phyloP scores from a whole-genome alignment of 2,888 invertebrate species.

The Cepaea hortensis region DNA sequence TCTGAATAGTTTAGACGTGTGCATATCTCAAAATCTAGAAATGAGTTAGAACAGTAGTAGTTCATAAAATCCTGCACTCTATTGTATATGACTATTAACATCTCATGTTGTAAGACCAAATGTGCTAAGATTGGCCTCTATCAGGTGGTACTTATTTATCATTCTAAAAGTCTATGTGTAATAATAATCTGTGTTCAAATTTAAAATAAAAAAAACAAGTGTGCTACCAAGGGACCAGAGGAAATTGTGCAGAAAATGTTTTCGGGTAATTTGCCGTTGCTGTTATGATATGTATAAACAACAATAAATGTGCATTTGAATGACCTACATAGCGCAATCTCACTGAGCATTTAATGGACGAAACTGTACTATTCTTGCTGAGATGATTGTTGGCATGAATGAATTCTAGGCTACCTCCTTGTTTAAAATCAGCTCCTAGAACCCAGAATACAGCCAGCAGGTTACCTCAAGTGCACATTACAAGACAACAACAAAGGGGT shows the following conservation, averaged over 20 bases:
- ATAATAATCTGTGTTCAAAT: not conserved
- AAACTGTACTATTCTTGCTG: too few species aligned
- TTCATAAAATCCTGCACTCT: not conserved
- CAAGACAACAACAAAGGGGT: too few species aligned
- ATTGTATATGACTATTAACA: not conserved
- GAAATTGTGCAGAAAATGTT: conserved; percentile 39
- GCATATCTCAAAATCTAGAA: too few species aligned
- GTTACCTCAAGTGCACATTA: too few species aligned
- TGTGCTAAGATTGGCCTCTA: too few species aligned
- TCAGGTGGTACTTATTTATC: too few species aligned
- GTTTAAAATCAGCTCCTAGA: too few species aligned
- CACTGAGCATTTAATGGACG: too few species aligned
- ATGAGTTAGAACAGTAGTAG: too few species aligned
- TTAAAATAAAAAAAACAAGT: conserved; percentile 5
- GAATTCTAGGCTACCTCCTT: not conserved
- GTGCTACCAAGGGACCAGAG: not conserved
- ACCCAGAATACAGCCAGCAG: too few species aligned
- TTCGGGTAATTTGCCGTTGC: not conserved
- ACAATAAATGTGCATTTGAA: not conserved
- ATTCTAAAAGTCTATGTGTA: not conserved
- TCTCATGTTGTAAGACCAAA: too few species aligned
- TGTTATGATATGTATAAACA: not conserved
- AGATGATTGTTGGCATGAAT: not conserved
- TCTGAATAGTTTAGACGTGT: too few species aligned
- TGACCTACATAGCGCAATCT: not conserved